Percentiles rank a stretch among this genome's conserved stretches.
These are phyloP conservation scores for Leucoraja erinaceus DNA, from an alignment of 2,113 vertebrate genomes.

Conservation along the genomic window DNA sequence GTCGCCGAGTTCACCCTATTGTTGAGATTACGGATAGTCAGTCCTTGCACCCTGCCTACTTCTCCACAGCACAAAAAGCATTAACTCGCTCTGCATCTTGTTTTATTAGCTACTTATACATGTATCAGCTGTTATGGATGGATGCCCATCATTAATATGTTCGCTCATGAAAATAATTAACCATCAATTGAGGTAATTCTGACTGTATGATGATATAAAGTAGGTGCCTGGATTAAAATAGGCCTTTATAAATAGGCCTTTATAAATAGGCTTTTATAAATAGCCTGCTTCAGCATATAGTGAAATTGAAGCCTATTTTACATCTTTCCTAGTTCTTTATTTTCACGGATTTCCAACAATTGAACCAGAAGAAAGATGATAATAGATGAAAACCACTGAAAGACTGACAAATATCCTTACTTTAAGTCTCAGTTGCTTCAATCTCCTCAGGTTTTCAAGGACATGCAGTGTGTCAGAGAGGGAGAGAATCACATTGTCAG, in stretches of 20 bases:
- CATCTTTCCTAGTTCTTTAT: no score
- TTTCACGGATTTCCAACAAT: neutral
- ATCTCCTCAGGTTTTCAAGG: constrained; percentile 39
- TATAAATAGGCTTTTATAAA: neutral
- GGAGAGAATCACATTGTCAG: constrained; percentile 41
- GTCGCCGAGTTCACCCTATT: neutral
- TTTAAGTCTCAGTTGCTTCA: constrained; percentile 42
- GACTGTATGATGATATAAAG: neutral
- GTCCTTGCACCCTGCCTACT: neutral
- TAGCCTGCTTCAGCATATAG: neutral
- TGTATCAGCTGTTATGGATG: neutral
- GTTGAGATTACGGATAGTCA: neutral
- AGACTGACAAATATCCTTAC: constrained; percentile 16
- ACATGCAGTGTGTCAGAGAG: constrained; percentile 38
- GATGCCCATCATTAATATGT: neutral
- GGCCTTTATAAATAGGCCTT: neutral
- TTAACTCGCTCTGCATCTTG: neutral
- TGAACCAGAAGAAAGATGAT: neutral
- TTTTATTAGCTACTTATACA: neutral
- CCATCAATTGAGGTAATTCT: neutral
- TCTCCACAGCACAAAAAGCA: neutral
- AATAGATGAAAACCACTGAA: neutral
- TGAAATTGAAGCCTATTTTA: neutral
- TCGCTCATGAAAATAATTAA: neutral
- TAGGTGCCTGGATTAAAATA: neutral